Evolutionary conservation across 1,140 invertebrate genomes (phyloP), one percentile per base, ranked within the genome.

Genomic region (Drosophila setifemur): DNA sequence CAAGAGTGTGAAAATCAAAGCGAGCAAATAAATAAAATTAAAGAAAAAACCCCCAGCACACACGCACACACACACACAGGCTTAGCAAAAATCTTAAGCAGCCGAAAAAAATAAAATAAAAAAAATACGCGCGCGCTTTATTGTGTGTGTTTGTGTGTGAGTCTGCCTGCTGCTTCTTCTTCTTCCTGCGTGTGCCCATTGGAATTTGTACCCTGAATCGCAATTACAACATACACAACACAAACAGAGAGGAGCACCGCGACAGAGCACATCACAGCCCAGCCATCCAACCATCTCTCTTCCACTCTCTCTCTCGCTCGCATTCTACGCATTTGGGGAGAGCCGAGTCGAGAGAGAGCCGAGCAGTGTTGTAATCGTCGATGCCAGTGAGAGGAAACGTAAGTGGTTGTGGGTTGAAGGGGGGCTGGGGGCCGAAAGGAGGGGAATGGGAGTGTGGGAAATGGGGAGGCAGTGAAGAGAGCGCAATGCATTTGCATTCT

Each of bases 161-260:
- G 35, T 50, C 21, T 67, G 54, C 26, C 35, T 45, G 47, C 63
- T 50, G 69, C 54, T 58, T 70, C 57, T 57, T 71, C 76, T 70
- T 81, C 70, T 68, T 29, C 42, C 61, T 82, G 73, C 69, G 78
- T 81, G 61, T 71, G 73, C 79, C 74, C 81, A 81, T 87, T 86
- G 81, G 81, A 86, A 86, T 86, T 86, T 86, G 81, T 86, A 86
- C 68, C 66, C 71, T 73, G 58, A 87, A 81, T 81, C 75, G 82
- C 76, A 86, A 86, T 87, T 87, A 86, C 81, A 86, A 76, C 82
- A 87, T 73, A 87, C 61, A 85, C 75, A 86, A n/a, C n/a, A n/a
- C n/a, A n/a, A 75, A 73, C 55, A 85, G 50, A 82, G 68, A 67
- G 47, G n/a, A n/a, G n/a, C n/a, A n/a, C n/a, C n/a, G n/a, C n/a